Evolutionary conservation across 2,113 vertebrate genomes (phyloP), one percentile per base, ranked within the genome.

Genomic region (Sander lucioperca): DNA sequence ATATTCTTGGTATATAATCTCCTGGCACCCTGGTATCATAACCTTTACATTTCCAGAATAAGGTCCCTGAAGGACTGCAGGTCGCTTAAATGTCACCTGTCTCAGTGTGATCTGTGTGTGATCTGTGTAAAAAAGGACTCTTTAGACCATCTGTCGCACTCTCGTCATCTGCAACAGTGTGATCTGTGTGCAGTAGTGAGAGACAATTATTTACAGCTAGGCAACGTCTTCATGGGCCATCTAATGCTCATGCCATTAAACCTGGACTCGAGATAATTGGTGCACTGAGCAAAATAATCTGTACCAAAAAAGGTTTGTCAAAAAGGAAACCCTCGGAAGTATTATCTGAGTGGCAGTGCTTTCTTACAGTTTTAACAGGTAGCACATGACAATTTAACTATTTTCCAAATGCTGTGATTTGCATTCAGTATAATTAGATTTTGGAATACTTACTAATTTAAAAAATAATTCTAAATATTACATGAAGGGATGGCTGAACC

Each of bases 61-160:
- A 67, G 69, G 80, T 75, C 74, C 77, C 82, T 70, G 51, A 80
- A 63, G 21, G 21, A 70, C 66, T 51, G 79, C n/a, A 56, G 62
- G 83, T 86, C 50, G 5, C 84, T 84, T 88, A 90, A 92, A 93
- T 91, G 92, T 91, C 91, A 90, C 70, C 87, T 69, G 76, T 83
- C 87, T 89, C 77, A 36, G 74, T 57, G 8, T 13, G 72, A 91
- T 70, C 63, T 65, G 64, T 30, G 77, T 27, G 14, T 7, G 51
- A 43, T 43, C 39, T 43, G 39, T 43, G 80, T 67, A 25, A 86
- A 84, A 79, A 30, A 77, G 62, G 64, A 67, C 47, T 69, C 64
- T 43, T 79, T 66, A 36, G 86, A 70, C 80, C 92, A 92, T 77
- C 89, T 89, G 89, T 87, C 39, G 56, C 72, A 30, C 65, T 80